These are phyloP conservation scores for Cossypha niveicapilla DNA, from an alignment of 2,797 vertebrate species.

Conservation along the genomic window DNA sequence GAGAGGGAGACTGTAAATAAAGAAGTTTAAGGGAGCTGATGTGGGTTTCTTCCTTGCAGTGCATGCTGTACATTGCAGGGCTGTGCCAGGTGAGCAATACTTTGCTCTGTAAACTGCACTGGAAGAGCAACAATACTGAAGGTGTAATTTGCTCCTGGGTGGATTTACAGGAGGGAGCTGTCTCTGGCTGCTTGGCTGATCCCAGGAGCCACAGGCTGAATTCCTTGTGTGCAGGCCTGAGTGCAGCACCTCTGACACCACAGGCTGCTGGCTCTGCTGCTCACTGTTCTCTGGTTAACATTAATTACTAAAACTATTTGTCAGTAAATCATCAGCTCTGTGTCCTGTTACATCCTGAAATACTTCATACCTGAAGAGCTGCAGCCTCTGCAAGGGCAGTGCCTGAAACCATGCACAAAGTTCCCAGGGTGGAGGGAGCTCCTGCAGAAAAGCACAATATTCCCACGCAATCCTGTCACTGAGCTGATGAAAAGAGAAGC, in stretches of 20 bases:
- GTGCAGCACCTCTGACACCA: not conserved
- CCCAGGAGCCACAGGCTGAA: not conserved
- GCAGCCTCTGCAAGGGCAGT: not conserved
- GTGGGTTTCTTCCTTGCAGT: not conserved
- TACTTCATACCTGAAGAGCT: not conserved
- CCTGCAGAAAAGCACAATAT: not conserved
- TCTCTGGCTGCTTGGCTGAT: not conserved
- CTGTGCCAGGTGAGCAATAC: not conserved
- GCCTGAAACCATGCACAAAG: not conserved
- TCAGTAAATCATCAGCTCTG: not conserved
- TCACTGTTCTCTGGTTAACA: not conserved
- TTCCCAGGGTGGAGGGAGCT: not conserved
- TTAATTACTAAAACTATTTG: not conserved
- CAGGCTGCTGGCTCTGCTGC: not conserved
- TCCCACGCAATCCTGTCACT: fast-evolving
- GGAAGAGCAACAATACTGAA: not conserved
- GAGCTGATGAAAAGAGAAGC: not conserved
- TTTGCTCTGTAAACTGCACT: not conserved
- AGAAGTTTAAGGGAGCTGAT: not conserved
- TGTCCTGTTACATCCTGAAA: not conserved
- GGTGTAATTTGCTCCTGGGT: not conserved
- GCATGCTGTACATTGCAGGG: fast-evolving
- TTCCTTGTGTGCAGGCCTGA: not conserved
- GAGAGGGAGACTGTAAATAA: not conserved
- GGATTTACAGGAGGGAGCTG: not conserved